Evolutionary conservation across 2,797 vertebrate species (phyloP).

Genomic region (Myripristis murdjan): DNA sequence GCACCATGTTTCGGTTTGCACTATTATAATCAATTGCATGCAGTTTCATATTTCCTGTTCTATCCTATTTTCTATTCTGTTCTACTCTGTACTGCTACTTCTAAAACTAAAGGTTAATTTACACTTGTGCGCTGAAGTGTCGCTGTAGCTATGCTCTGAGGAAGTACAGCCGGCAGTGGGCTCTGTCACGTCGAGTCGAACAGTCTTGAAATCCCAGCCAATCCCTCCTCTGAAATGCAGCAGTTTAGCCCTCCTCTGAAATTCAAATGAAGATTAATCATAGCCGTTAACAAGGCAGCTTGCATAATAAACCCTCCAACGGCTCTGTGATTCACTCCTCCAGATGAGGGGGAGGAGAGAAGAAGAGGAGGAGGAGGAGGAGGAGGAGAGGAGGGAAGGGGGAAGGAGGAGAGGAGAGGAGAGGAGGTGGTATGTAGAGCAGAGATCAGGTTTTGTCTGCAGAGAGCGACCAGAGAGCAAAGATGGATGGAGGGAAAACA

Average conservation of each 20-base stretch:
- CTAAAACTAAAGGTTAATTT: too few relatives aligned
- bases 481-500: conserved; percentile 11
- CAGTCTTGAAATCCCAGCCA: conserved; percentile 34
- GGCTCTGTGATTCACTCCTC: conserved; percentile 47
- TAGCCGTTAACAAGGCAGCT: conserved; percentile 64
- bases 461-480: neutral
- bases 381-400: neutral
- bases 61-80: too few relatives aligned
- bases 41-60: too few relatives aligned
- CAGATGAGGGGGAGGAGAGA: neutral
- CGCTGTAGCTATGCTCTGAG: too few relatives aligned
- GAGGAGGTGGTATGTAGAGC: neutral
- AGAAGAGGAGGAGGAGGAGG: neutral
- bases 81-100: neutral
- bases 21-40: too few relatives aligned
- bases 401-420: neutral
- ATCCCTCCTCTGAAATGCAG: conserved; percentile 61
- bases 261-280: conserved; percentile 82
- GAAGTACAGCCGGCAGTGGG: neutral
- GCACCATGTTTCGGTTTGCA: too few relatives aligned
- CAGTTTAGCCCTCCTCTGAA: conserved; percentile 61
- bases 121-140: too few relatives aligned
- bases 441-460: neutral
- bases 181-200: conserved; percentile 17
- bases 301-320: conserved; percentile 53